These are phyloP conservation scores for Cirrhinus molitorella DNA, from an alignment of 2,797 vertebrate genomes.

Conservation along the genomic window DNA sequence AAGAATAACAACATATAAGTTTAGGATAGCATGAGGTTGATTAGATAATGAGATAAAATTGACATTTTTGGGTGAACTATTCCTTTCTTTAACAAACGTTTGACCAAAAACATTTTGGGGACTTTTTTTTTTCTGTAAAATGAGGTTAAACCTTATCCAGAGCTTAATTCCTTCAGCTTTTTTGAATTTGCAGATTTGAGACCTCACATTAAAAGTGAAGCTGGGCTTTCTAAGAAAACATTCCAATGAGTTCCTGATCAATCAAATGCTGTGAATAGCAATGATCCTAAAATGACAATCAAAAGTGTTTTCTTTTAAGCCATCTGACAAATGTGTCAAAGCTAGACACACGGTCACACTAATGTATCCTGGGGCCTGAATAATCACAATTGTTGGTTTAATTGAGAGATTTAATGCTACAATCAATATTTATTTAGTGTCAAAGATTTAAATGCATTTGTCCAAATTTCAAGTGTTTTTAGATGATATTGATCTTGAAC, in stretches of 20 bases:
- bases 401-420: constrained; percentile 53
- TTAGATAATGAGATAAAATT: neutral
- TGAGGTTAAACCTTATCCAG: neutral
- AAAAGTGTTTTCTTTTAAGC: constrained; percentile 6
- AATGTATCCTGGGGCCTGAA: constrained; percentile 1
- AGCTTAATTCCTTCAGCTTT: neutral
- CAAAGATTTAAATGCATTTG: constrained; percentile 38
- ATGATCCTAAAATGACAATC: constrained; percentile 58
- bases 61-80: neutral
- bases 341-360: neutral
- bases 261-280: constrained; percentile 2
- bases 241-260: constrained; percentile 10
- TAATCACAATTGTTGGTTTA: constrained; percentile 10
- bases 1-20: neutral
- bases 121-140: neutral
- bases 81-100: neutral
- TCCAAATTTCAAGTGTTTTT: constrained; percentile 35
- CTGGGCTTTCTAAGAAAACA: constrained; percentile 5
- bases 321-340: neutral
- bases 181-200: neutral
- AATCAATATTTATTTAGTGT: constrained; percentile 32
- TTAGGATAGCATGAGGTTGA: neutral
- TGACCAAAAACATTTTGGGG: neutral
- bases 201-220: neutral
- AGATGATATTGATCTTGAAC: constrained; percentile 31